Evolutionary conservation across 2,888 invertebrate species (phyloP).

Genomic region (Noctua comes): DNA sequence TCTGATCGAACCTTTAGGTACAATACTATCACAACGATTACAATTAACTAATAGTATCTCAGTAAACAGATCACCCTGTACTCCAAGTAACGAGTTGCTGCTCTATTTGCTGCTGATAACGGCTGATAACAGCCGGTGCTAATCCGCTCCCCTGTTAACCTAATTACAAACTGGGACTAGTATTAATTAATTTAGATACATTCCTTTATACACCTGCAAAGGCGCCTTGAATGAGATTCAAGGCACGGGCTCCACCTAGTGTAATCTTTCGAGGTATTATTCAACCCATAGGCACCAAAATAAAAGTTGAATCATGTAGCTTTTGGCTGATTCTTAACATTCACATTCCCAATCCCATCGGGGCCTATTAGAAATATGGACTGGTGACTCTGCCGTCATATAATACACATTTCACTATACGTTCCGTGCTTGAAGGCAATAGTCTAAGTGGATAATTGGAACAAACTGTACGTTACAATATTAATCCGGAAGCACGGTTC

Average conservation of each 20-base stretch:
- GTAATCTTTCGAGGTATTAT: background rate
- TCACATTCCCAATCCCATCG: background rate
- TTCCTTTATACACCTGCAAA: background rate
- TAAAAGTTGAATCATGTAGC: background rate
- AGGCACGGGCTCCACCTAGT: background rate
- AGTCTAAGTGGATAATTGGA: background rate
- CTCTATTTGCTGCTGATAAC: conserved; percentile 51
- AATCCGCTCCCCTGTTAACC: conserved; percentile 32
- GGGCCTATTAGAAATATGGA: background rate
- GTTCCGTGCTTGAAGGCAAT: background rate
- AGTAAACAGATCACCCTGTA: conserved; percentile 23
- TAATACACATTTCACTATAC: background rate
- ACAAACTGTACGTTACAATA: background rate
- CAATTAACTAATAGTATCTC: conserved; percentile 4
- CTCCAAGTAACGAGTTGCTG: conserved; percentile 35
- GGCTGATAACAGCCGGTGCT: conserved; percentile 33
- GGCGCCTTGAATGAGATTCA: background rate
- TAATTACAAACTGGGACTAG: conserved; percentile 26
- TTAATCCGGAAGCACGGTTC: background rate
- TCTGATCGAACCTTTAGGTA: background rate
- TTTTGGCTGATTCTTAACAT: background rate
- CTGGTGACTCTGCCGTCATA: background rate
- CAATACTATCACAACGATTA: too few species aligned
- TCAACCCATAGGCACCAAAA: background rate
- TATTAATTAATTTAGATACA: conserved; percentile 1